Evolutionary conservation across 2,797 vertebrate species (phyloP).

Genomic region (Onychomys leucogaster): DNA sequence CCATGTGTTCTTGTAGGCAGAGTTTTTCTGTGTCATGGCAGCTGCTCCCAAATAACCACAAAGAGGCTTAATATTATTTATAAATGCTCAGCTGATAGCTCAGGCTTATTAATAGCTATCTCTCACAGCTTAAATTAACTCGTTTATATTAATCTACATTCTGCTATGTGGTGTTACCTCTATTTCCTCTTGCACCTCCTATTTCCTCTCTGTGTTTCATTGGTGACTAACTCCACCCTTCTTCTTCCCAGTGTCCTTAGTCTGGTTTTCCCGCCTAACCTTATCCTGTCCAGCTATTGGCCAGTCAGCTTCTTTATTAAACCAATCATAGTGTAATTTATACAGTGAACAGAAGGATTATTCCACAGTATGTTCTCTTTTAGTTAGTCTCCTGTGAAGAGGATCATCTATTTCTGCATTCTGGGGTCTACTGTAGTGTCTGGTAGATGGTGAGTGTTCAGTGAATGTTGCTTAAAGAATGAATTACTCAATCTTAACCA

Average conservation of each 20-base stretch:
- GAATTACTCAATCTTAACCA: neutral
- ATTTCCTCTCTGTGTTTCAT: neutral
- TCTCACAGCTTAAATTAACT: neutral
- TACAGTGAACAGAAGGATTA: neutral
- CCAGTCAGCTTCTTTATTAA: neutral
- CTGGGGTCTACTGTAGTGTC: neutral
- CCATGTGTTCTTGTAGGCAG: neutral
- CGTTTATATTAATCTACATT: neutral
- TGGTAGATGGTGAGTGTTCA: neutral
- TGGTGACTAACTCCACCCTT: neutral
- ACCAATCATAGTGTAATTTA: neutral
- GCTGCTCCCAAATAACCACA: neutral
- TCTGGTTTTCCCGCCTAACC: neutral
- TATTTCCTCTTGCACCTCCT: neutral
- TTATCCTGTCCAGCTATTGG: neutral
- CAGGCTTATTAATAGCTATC: neutral
- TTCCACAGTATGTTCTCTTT: neutral
- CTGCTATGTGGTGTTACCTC: neutral
- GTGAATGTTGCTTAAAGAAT: conserved; percentile 50
- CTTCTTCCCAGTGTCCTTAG: neutral
- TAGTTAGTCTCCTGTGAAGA: neutral
- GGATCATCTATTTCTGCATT: neutral
- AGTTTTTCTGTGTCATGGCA: neutral
- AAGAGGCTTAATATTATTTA: neutral
- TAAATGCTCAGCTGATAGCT: neutral